Conservation (phyloP, 2,113 vertebrate genomes). For the Crotalus helleri region DNA sequence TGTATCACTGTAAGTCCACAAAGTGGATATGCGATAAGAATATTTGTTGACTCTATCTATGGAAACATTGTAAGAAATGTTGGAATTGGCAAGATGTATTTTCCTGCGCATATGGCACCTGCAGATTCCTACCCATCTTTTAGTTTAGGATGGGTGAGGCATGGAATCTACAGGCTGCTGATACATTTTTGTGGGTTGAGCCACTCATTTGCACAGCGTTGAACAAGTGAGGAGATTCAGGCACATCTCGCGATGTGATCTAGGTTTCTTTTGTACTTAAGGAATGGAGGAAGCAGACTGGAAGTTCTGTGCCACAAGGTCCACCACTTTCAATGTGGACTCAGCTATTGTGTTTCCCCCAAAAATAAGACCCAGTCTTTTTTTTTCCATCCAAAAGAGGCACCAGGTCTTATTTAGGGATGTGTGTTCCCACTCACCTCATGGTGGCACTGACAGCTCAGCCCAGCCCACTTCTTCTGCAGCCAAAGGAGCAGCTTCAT, state of each 20-base stretch:
- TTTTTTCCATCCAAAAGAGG: too few relatives aligned
- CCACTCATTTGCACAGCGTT: neutral
- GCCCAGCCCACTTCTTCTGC: too few relatives aligned
- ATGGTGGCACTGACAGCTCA: too few relatives aligned
- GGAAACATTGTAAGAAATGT: neutral
- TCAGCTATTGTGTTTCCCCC: neutral
- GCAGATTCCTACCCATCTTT: neutral
- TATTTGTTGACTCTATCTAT: neutral
- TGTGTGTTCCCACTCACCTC: too few relatives aligned
- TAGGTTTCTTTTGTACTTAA: neutral
- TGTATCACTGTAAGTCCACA: neutral
- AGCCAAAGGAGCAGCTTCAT: too few relatives aligned
- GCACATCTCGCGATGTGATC: neutral
- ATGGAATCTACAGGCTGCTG: neutral
- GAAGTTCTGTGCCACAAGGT: neutral
- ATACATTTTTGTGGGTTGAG: neutral
- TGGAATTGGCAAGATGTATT: neutral
- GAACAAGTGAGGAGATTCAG: neutral
- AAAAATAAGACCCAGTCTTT: too few relatives aligned
- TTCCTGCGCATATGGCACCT: neutral
- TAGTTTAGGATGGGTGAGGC: neutral
- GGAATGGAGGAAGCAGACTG: neutral
- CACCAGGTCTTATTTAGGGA: too few relatives aligned
- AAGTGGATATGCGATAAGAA: neutral
- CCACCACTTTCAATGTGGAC: neutral